Base-by-base conservation (phyloP, 2,888 invertebrate genomes). In the Marasmarcha lunaedactyla region DNA sequence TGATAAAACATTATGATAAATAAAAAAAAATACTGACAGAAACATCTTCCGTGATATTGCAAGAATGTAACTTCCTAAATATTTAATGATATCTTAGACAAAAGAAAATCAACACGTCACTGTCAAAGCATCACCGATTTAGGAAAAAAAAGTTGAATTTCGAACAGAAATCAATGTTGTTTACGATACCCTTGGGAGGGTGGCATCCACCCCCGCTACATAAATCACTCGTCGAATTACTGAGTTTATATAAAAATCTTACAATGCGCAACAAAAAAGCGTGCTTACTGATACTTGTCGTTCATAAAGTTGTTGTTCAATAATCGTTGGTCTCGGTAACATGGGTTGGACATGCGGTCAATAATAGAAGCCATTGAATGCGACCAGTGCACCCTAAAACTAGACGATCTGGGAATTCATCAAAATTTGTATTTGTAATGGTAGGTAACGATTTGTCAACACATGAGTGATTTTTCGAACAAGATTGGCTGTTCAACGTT, bases 211-310 rank as follows among this genome's bases (percentile, higher is more conserved):
- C 81, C 79, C 78, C 74, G 65, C 65, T 71, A 65, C 78, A 83
- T 83, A 83, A 83, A 83, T 81, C 81, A 81, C 74, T 79, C 81
- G 79, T 79, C 74, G 67, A 77, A 76, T 79, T 78, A 77, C 76
- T 62, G 63, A 68, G 71, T 71, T 77, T 73, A 74, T 78, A 72
- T 71, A 74, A 77, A 69, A 72, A 70, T 71, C 67, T 69, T 71
- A 71, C 30, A 30, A 9, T 30, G 30, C 2, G 10, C 30, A 30
- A 30, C 30, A 30, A 30, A n/a, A 30, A 7, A 9, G 20, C 7
- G 4, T 20, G 7, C 20, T 20, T 20, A 20, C 4, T 5, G 7
- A 20, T 20, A 20, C 3, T 20, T 5, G 7, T 20, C 7, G 3
- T 20, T 7, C 7, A 20, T 20, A 20, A 5, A 20, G 7, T 7